Base-by-base conservation (phyloP, 2,797 vertebrate genomes). In the Ibycter americanus region DNA sequence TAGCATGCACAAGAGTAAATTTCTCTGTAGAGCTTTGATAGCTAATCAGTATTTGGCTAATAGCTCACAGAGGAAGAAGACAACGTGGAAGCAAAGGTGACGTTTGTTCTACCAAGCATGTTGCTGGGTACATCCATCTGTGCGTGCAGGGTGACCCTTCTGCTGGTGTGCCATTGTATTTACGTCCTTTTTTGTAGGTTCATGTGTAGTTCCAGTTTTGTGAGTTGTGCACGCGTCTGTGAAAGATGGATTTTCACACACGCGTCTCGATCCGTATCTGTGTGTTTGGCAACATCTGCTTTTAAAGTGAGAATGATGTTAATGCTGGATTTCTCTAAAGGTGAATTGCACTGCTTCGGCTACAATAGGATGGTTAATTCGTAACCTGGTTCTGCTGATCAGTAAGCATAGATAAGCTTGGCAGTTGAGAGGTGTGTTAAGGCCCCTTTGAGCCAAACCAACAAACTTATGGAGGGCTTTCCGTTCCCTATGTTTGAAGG, bases 301-400 rank as follows among this genome's bases (percentile, higher is more conserved):
- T 87, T 91, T 85, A 38, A 89, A 36, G 65, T 22, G 61, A 56
- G 51, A 38, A 70, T 36, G 46, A 20, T 82, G 80, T 55, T 72
- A 44, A 46, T 44, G 81, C 23, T 62, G 90, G 42, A 3, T 93
- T 89, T 93, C 77, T 72, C 36, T 40, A 32, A 46, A 82, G 83
- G 51, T 72, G 80, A 89, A 58, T 74, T 74, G 44, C 38, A 3
- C n/a, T 65, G 56, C 36, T 61, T 78, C 49, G 47, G 78, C 71
- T 81, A 81, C 82, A 78, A 72, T 83, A 34, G 87, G 82, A 55
- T 14, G 51, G 95, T 96, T 96, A 95, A 95, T 97, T 84, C n/a
- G 7, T 91, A 96, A 95, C 92, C 66, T 52, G 51, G 46, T 61
- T 63, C 81, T 91, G 46, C 52, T 74, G 82, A 38, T 61, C 10